Evolutionary conservation across 2,113 vertebrate genomes (phyloP).

Genomic region (Tursiops truncatus): DNA sequence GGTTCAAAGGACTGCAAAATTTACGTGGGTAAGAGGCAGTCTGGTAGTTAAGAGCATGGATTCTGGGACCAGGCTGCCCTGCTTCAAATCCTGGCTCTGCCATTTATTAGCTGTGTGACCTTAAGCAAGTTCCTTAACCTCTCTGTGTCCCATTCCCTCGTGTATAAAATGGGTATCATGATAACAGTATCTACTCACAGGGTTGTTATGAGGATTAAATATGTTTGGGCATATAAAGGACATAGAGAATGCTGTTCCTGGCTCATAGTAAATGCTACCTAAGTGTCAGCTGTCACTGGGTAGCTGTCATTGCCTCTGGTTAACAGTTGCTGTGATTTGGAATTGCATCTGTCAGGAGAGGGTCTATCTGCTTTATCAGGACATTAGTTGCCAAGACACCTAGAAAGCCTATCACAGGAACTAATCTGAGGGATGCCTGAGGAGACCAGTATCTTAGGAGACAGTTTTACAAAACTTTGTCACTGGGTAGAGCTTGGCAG

Average conservation of each 20-base stretch:
- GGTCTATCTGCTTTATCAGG: conserved; percentile 6
- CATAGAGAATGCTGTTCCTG: not conserved
- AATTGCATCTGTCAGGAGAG: not conserved
- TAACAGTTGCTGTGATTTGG: not conserved
- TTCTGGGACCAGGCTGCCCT: not conserved
- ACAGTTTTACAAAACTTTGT: not conserved
- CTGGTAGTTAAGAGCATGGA: not conserved
- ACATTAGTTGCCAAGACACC: conserved; percentile 25
- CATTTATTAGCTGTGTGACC: conserved; percentile 1
- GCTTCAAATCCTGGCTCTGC: not conserved
- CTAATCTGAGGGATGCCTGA: not conserved
- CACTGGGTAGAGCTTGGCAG: not conserved
- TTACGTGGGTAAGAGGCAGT: conserved; percentile 18
- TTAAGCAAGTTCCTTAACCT: conserved; percentile 23
- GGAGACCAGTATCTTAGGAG: not conserved
- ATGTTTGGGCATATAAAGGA: not conserved
- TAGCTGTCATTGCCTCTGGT: not conserved
- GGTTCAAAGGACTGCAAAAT: not conserved
- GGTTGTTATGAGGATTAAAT: not conserved
- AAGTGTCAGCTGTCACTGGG: not conserved
- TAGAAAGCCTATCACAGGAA: not conserved
- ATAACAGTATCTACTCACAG: not conserved
- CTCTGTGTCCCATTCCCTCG: not conserved
- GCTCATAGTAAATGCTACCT: not conserved
- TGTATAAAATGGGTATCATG: not conserved